These are phyloP conservation scores for Ptilonorhynchus violaceus DNA, from an alignment of 2,113 vertebrate species.

Conservation along the genomic window DNA sequence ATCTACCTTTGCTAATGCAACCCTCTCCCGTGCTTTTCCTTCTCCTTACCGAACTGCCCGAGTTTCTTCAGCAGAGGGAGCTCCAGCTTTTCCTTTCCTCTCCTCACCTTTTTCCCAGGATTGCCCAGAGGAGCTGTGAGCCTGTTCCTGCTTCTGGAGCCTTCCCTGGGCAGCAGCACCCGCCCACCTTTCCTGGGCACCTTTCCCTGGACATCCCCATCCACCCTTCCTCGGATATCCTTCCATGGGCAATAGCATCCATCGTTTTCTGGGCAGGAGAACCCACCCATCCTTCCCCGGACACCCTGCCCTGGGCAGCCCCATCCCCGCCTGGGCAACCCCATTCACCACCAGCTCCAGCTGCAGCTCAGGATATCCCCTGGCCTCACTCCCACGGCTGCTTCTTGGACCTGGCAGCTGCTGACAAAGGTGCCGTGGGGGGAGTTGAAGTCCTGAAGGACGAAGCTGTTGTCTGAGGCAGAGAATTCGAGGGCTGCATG, in stretches of 20 bases:
- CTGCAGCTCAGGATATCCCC: slow-evolving; percentile 79
- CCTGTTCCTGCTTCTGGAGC: not conserved
- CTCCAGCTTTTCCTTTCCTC: not conserved
- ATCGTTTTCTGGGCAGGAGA: not conserved
- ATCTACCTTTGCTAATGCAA: accelerated
- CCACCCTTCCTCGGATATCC: not conserved
- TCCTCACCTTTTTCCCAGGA: accelerated
- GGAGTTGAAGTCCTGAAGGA: slow-evolving; percentile 79
- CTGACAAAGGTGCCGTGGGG: slow-evolving; percentile 77
- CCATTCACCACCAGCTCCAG: slow-evolving; percentile 70
- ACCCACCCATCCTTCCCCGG: not conserved
- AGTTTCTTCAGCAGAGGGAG: slow-evolving; percentile 23
- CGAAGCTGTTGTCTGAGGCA: not conserved
- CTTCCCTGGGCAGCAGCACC: not conserved
- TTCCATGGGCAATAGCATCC: not conserved
- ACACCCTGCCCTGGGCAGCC: not conserved
- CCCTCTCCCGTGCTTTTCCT: not conserved
- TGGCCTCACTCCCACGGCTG: slow-evolving; percentile 66
- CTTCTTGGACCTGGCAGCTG: slow-evolving; percentile 80
- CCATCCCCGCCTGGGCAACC: not conserved
- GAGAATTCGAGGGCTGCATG: not conserved
- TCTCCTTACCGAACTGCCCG: not conserved
- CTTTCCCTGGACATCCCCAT: too few species aligned
- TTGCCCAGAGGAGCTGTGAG: not conserved
- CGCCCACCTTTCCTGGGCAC: not conserved